Base-by-base conservation (phyloP, 2,888 invertebrate genomes). In the Ptychoptera albimana region DNA sequence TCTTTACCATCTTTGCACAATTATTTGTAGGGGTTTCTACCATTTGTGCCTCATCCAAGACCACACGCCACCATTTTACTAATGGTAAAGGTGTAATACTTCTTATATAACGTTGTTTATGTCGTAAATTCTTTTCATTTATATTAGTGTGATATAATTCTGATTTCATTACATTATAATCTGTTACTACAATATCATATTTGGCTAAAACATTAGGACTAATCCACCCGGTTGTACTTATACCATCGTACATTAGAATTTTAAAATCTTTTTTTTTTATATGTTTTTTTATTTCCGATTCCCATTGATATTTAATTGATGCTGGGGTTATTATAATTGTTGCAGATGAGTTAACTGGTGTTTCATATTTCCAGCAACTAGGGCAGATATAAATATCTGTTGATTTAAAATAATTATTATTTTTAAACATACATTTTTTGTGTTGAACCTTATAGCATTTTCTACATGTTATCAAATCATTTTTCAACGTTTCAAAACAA, bases 21-120 rank as follows among this genome's bases (percentile, higher is more conserved):
- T 71, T 66, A 2, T 71, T 66, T 1, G 67, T 64, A 3, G 69
- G 66, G 41, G 71, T 68, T 55, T 84, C 82, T 1, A 83, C 79
- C 72, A 82, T 77, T 68, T 86, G 86, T 6, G 83, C 84, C 64
- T 86, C 86, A 61, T 86, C 86, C 23, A 84, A 62, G 55, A 80
- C 75, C 43, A 84, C 70, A 45, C 85, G 68, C 83, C 83, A 84
- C 81, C 82, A 86, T 41, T 75, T 65, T 2, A 85, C 67, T 55
- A 74, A 71, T 1, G 72, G 61, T n/a, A 86, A 60, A 0, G 85
- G 82, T 39, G 79, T 75, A 1, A 75, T 74, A 2, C 74, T 69
- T 1, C 73, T 67, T 60, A 77, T 67, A 51, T 75, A 82, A 31
- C 73, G 68, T 48, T 77, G 75, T n/a, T 73, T 69, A 48, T 71